A percentile compares a stretch with the other conserved stretches of the same genome.
Evolutionary conservation across 2,797 vertebrate species (phyloP).

Genomic region (Pipistrellus kuhlii): DNA sequence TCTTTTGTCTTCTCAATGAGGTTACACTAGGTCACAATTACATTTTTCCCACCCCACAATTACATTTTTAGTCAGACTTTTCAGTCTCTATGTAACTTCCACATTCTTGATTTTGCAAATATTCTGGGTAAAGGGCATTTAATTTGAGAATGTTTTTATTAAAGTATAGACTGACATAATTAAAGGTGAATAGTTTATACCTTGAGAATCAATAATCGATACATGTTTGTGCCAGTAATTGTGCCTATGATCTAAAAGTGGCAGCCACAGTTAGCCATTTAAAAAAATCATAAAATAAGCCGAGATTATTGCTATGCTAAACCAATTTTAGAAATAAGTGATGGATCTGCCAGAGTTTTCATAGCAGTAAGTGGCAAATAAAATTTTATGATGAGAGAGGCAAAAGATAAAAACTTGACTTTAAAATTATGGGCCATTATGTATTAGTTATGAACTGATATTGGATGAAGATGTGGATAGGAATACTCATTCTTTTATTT

Average conservation of each 20-base stretch:
- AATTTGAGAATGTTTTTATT: neutral
- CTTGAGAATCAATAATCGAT: neutral
- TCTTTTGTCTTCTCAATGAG: neutral
- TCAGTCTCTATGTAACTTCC: neutral
- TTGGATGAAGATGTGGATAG: neutral
- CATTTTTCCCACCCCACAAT: neutral
- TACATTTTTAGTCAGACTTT: neutral
- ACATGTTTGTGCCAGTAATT: neutral
- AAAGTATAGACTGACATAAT: neutral
- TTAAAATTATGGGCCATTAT: constrained; percentile 48
- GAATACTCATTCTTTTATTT: neutral
- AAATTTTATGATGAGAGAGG: constrained; percentile 37
- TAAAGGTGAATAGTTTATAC: neutral
- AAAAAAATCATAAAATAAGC: constrained; percentile 11
- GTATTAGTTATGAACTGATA: neutral
- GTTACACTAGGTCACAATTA: neutral
- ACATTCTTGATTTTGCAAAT: constrained; percentile 25
- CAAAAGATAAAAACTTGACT: constrained; percentile 64
- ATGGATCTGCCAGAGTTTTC: constrained; percentile 40
- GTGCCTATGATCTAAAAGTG: neutral
- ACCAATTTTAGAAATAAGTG: neutral
- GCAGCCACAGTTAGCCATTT: neutral
- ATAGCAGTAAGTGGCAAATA: constrained; percentile 43
- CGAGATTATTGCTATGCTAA: constrained; percentile 34
- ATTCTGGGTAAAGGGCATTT: constrained; percentile 13